Evolutionary conservation across 1,140 invertebrate genomes (phyloP), one percentile per base, ranked within the genome.

Genomic region (Carcinoscorpius rotundicauda): DNA sequence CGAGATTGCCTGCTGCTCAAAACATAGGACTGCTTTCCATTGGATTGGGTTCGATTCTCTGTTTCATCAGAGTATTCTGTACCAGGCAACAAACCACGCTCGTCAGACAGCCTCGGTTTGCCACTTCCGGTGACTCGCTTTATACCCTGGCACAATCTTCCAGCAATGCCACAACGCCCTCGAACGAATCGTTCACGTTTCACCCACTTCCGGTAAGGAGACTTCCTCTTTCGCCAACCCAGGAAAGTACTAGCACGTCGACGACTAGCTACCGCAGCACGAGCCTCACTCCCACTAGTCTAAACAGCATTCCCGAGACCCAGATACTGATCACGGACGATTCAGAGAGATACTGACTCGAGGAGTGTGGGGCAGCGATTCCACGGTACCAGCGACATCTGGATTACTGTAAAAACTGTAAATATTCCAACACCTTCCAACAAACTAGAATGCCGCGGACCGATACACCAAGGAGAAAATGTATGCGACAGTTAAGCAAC

Each of bases 1-100:
- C 49, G 4, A 62, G 55, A 10, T 11, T 62, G n/a, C 51, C 61
- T 10, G n/a, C 11, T 5, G 49, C 55, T 11, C 61, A 62, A 57
- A 53, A 51, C 11, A 53, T 62, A 9, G 61, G 52, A 29, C 49
- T 62, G n/a, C 9, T 62, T 49, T 62, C 52, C 49, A 62, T 62
- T 51, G 61, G 52, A 11, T 11, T 62, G 48, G 61, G 61, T 10
- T 53, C n/a, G n/a, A n/a, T 62, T 11, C 49, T 11, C 50, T 62
- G 61, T 50, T 29, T 62, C 4, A 48, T 62, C 61, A 62, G 52
- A 29, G 55, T 62, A 4, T n/a, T 48, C n/a, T 60, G n/a, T 49
- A 29, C 59, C 29, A 60, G 9, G 49, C 49, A 11, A 48, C 29
- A 48, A 60, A 60, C 59, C n/a, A 4, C 49, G 1, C n/a, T 49